These are phyloP conservation scores for Sebastes taczanowskii DNA, from an alignment of 2,797 vertebrate genomes.

Conservation along the genomic window DNA sequence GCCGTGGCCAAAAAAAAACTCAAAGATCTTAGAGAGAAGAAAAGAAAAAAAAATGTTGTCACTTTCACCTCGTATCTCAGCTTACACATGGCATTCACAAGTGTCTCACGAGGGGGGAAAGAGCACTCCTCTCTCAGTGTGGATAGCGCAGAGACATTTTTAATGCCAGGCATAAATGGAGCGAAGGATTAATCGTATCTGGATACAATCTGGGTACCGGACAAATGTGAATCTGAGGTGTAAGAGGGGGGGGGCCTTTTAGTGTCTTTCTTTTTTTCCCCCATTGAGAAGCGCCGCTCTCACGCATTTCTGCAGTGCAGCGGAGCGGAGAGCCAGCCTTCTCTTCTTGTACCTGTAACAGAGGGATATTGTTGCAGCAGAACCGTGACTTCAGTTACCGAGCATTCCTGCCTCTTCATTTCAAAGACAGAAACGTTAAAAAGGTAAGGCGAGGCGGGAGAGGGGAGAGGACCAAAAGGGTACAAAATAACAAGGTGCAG, in stretches of 20 bases:
- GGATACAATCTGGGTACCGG: constrained; percentile 43
- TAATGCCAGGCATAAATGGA: constrained; percentile 34
- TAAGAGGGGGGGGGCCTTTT: background rate
- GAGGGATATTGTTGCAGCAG: constrained; percentile 65
- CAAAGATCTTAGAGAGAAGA: background rate
- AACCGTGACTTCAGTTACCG: constrained; percentile 51
- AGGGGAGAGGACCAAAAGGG: constrained; percentile 2
- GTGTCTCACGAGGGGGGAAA: background rate
- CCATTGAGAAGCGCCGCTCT: constrained; percentile 25
- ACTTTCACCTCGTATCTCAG: constrained; percentile 12
- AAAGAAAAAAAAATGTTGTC: constrained; percentile 4
- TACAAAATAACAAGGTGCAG: constrained; percentile 22
- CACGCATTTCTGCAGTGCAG: constrained; percentile 59
- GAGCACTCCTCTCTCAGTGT: background rate
- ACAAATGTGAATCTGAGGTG: constrained; percentile 41
- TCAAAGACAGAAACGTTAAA: constrained; percentile 46
- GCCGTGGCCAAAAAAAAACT: background rate
- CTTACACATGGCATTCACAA: constrained; percentile 24
- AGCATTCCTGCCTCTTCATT: constrained; percentile 67
- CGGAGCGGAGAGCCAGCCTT: constrained; percentile 55
- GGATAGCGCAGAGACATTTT: background rate
- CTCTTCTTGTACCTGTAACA: constrained; percentile 56
- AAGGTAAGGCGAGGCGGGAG: constrained; percentile 46
- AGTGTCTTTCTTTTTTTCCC: background rate
- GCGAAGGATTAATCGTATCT: constrained; percentile 45